phyloP scores from a whole-genome alignment of 2,888 invertebrate species.

The Perithous albicinctus region DNA sequence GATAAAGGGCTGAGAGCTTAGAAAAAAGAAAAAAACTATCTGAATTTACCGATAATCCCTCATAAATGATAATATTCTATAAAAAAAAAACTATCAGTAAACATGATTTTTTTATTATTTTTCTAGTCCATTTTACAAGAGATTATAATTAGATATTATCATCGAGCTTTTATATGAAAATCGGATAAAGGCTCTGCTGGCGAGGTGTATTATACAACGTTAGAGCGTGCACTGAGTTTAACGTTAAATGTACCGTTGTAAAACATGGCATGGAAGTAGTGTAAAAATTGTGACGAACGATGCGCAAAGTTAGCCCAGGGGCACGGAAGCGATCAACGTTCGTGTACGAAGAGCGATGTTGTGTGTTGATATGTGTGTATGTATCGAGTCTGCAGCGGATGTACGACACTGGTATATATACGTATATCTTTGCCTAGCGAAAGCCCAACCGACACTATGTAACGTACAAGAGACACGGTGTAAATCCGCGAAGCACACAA shows the following conservation, averaged over 20 bases:
- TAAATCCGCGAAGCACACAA: constrained; percentile 53
- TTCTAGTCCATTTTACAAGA: constrained; percentile 21
- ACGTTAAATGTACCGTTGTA: constrained; percentile 51
- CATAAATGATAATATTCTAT: not conserved
- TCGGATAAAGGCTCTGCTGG: constrained; percentile 7
- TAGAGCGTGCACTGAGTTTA: constrained; percentile 27
- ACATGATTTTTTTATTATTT: not conserved
- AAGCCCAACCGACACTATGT: not conserved
- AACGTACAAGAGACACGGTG: constrained; percentile 25
- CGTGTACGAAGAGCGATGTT: not conserved
- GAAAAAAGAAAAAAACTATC: too few relatives aligned
- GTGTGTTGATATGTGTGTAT: constrained; percentile 8
- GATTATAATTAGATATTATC: constrained; percentile 52
- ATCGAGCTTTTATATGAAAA: constrained; percentile 50
- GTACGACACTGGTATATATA: constrained; percentile 1
- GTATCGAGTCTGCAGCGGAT: constrained; percentile 22
- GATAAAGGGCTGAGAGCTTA: too few relatives aligned
- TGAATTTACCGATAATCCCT: too few relatives aligned
- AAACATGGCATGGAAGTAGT: constrained; percentile 23
- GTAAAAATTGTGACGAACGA: constrained; percentile 53
- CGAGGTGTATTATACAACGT: not conserved
- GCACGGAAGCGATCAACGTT: constrained; percentile 54
- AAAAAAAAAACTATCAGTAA: not conserved
- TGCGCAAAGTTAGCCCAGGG: constrained; percentile 47
- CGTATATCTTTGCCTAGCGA: not conserved